Evolutionary conservation across 2,888 invertebrate genomes (phyloP), one percentile per base, ranked within the genome.

Genomic region (Plusia festucae): DNA sequence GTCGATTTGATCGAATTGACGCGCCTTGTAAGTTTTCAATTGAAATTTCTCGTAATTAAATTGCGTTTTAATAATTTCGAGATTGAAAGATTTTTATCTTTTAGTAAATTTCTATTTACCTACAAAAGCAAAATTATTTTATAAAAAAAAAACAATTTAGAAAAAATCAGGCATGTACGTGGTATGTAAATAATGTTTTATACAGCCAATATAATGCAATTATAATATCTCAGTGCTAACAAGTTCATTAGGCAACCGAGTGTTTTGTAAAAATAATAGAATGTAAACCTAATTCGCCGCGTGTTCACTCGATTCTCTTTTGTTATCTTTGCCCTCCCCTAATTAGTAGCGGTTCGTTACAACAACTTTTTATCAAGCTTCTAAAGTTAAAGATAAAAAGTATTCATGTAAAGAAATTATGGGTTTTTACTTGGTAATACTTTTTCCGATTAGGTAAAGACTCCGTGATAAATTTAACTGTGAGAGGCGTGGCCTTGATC

Each of bases 1-100:
- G 49, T 55, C 24, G 59, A 54, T 51, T 57, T 53, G n/a, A 49
- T 8, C 1, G 44, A 60, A 57, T 60, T 61, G 34, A 32, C 15
- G 1, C 16, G 16, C 60, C 49, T 57, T 64, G 40, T 54, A 61
- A n/a, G 55, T 63, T 68, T 60, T 44, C 16, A 59, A 52, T 34
- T 30, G n/a, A 30, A 51, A 8, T 44, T 30, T 49, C 16, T 40
- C 7, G 6, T 34, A 18, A 46, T 53, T 13, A 52, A 57, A 59
- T 65, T 59, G 54, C 54, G n/a, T 54, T 27, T 55, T 49, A 18
- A 63, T 9, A 49, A 54, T 65, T 32, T 53, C 16, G 15, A 22
- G 30, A 30, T 54, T 40, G 40, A n/a, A 15, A 40, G n/a, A 40
- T n/a, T 4, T 7, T 15, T n/a, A 40, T 40, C 6, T 40, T n/a